A percentile compares a stretch with the other conserved stretches of the same genome.
phyloP scores from a whole-genome alignment of 2,797 vertebrate genomes.

The Distichodus sexfasciatus region DNA sequence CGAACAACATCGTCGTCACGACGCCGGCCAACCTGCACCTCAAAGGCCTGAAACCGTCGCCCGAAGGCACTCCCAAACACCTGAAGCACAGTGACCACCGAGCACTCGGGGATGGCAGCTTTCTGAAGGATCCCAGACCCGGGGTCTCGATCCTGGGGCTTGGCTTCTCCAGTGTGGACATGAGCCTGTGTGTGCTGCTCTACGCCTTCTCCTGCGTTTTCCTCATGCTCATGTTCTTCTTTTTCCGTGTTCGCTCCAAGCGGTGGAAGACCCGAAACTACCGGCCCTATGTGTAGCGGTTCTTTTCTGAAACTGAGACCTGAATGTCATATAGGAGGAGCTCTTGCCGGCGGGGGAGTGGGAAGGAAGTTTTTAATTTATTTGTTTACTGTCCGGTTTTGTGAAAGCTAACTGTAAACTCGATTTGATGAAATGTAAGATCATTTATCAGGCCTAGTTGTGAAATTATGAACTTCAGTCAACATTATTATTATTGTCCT shows the following conservation, averaged over 20 bases:
- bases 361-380: constrained; percentile 46
- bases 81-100: constrained; percentile 13
- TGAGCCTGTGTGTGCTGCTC: constrained; percentile 91
- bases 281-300: constrained; percentile 73
- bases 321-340: constrained; percentile 30
- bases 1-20: background rate
- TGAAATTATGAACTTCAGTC: constrained; percentile 1
- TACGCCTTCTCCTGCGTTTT: constrained; percentile 87
- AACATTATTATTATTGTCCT: constrained; percentile 44
- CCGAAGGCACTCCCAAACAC: constrained; percentile 19
- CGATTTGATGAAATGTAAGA: background rate
- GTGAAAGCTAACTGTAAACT: constrained; percentile 14
- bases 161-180: constrained; percentile 91
- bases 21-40: constrained; percentile 7
- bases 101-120: background rate
- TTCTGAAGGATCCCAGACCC: constrained; percentile 46
- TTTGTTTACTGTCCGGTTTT: constrained; percentile 23
- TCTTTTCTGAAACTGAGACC: constrained; percentile 28
- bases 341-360: constrained; percentile 19
- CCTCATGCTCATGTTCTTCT: constrained; percentile 92
- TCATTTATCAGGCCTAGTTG: constrained; percentile 6
- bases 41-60: constrained; percentile 32
- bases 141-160: constrained; percentile 73
- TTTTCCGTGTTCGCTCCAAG: constrained; percentile 85
- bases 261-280: constrained; percentile 77